Percentiles rank a stretch among this genome's conserved stretches.
Conservation (phyloP, 2,888 invertebrate species). For the Tipula lateralis region DNA sequence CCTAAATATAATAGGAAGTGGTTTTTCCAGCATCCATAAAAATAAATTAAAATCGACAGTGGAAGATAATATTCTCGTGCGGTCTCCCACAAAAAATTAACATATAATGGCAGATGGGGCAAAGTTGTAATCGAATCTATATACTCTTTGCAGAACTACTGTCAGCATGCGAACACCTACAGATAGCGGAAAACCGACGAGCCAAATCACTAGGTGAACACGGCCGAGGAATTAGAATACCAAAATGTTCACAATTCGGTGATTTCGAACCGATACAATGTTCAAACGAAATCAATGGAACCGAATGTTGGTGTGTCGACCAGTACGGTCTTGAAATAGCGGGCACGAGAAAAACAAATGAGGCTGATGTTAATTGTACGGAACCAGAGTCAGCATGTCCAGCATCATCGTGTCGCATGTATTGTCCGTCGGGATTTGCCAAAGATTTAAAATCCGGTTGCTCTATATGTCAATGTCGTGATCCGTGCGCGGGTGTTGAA, state of each 20-base stretch:
- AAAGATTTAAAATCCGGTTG: conserved; percentile 64
- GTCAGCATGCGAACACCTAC: conserved; percentile 63
- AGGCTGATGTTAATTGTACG: conserved; percentile 38
- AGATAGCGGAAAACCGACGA: conserved; percentile 58
- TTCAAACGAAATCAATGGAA: conserved; percentile 63
- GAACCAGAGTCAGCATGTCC: conserved; percentile 63
- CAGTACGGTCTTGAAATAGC: conserved; percentile 71
- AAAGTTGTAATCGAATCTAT: not conserved
- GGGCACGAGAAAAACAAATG: conserved; percentile 59
- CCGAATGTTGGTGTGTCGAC: conserved; percentile 78
- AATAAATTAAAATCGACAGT: not conserved
- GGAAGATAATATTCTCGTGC: not conserved
- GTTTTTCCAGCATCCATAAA: not conserved
- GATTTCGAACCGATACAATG: conserved; percentile 76
- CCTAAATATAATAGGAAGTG: not conserved
- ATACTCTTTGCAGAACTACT: conserved; percentile 41
- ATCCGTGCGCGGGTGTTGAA: conserved; percentile 69
- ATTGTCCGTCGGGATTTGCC: conserved; percentile 78
- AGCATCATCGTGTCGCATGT: conserved; percentile 79
- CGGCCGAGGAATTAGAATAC: conserved; percentile 55
- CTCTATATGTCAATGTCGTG: conserved; percentile 72
- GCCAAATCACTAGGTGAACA: conserved; percentile 54
- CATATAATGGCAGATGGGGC: not conserved
- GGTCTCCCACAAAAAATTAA: not conserved
- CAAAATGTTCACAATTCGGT: conserved; percentile 66